These are phyloP conservation scores for Micromys minutus DNA, from an alignment of 2,113 vertebrate species.

Conservation along the genomic window DNA sequence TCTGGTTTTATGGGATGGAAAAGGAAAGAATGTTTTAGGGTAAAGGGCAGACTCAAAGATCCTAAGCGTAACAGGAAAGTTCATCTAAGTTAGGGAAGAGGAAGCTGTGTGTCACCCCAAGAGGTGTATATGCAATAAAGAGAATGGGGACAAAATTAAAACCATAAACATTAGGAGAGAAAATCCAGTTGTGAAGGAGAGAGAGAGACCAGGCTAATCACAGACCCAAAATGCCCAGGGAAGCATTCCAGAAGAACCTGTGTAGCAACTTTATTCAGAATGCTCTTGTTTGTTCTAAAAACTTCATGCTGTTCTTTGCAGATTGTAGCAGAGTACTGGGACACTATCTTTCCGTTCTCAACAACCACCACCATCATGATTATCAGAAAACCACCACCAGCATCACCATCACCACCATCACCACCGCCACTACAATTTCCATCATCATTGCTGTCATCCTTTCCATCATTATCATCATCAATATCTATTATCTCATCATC, in stretches of 20 bases:
- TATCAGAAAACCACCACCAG: neutral
- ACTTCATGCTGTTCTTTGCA: neutral
- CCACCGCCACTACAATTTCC: no score
- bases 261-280: neutral
- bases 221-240: neutral
- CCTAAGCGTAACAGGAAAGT: neutral
- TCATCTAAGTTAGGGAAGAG: neutral
- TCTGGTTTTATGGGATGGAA: neutral
- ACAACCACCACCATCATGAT: neutral
- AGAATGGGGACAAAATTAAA: neutral
- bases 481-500: neutral
- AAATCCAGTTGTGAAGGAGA: neutral
- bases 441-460: neutral
- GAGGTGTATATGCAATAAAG: neutral
- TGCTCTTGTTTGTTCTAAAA: neutral
- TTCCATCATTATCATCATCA: neutral
- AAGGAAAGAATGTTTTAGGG: neutral
- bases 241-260: neutral
- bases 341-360: neutral
- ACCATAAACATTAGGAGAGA: neutral
- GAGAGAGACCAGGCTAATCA: neutral
- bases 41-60: neutral
- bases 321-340: neutral
- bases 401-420: neutral
- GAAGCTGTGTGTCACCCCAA: rapidly evolving